Conservation (phyloP, 2,113 vertebrate species). For the Ochotona princeps region DNA sequence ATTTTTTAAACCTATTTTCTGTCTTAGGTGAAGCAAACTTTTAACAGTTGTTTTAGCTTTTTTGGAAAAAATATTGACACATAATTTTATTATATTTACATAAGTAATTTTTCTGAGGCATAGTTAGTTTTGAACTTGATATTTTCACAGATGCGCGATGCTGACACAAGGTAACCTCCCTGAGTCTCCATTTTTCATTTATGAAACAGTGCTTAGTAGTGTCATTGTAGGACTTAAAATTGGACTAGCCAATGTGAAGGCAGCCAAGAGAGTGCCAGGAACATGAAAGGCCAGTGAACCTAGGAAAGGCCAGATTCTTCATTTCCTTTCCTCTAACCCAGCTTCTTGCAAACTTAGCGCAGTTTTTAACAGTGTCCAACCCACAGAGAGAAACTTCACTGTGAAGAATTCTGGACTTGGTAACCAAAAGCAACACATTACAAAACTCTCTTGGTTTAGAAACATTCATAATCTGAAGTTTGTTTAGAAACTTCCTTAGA, state of each 20-base stretch:
- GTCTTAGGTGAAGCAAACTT: background rate
- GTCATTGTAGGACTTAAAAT: background rate
- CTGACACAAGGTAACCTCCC: background rate
- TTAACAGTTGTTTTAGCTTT: background rate
- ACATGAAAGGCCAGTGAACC: background rate
- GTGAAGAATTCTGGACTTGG: background rate
- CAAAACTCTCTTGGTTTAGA: constrained; percentile 64
- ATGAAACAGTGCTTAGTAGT: background rate
- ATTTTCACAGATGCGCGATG: constrained; percentile 3
- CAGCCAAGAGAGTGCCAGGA: background rate
- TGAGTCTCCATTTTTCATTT: constrained; percentile 20
- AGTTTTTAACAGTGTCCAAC: background rate
- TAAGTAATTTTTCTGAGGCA: background rate
- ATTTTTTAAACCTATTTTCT: background rate
- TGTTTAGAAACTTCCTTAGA: constrained; percentile 61
- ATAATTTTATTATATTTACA: constrained; percentile 17
- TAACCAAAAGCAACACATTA: constrained; percentile 52
- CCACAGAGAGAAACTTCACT: background rate
- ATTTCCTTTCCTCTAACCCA: too few species aligned
- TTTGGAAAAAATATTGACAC: background rate
- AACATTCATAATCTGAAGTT: constrained; percentile 19
- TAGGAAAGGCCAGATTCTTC: background rate
- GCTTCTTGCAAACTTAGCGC: background rate
- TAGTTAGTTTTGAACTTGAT: constrained; percentile 45
- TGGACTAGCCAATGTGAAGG: background rate